A percentile compares a stretch with the other conserved stretches of the same genome.
These are phyloP conservation scores for Euzophera pinguis DNA, from an alignment of 2,888 invertebrate genomes.

Conservation along the genomic window DNA sequence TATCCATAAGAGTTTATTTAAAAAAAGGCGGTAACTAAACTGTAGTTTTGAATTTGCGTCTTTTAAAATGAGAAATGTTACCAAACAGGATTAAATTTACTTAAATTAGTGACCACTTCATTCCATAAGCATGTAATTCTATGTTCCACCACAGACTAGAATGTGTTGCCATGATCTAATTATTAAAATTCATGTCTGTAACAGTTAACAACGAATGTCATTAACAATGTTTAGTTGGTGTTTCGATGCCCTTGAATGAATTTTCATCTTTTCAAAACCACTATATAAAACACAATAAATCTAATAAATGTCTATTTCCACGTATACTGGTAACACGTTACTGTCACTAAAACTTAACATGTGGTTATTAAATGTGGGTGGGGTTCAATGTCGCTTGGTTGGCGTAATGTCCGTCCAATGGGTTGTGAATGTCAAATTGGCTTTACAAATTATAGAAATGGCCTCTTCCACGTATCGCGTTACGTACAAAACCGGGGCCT, in stretches of 20 bases:
- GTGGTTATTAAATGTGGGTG: constrained; percentile 39
- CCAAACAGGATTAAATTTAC: no score
- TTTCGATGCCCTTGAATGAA: constrained; percentile 24
- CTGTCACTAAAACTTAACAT: constrained; percentile 39
- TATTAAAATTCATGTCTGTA: constrained; percentile 44
- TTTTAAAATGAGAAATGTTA: not conserved
- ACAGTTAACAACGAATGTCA: constrained; percentile 54
- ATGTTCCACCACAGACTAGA: constrained; percentile 38
- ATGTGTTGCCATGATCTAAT: constrained; percentile 50
- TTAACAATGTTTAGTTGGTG: constrained; percentile 50
- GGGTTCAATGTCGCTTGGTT: constrained; percentile 60
- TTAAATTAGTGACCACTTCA: no score
- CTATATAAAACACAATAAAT: not conserved
- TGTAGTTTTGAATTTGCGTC: not conserved
- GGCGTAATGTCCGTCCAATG: constrained; percentile 50
- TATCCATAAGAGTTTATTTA: no score
- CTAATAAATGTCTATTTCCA: not conserved
- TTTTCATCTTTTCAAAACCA: not conserved
- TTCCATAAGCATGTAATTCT: constrained; percentile 5
- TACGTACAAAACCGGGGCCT: constrained; percentile 91
- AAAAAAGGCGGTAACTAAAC: no score
- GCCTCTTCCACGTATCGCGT: constrained; percentile 90
- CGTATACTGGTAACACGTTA: constrained; percentile 26
- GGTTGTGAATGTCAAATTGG: constrained; percentile 73
- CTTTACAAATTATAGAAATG: constrained; percentile 80